phyloP scores from a whole-genome alignment of 2,888 invertebrate species.

The Cremastinae sp. region DNA sequence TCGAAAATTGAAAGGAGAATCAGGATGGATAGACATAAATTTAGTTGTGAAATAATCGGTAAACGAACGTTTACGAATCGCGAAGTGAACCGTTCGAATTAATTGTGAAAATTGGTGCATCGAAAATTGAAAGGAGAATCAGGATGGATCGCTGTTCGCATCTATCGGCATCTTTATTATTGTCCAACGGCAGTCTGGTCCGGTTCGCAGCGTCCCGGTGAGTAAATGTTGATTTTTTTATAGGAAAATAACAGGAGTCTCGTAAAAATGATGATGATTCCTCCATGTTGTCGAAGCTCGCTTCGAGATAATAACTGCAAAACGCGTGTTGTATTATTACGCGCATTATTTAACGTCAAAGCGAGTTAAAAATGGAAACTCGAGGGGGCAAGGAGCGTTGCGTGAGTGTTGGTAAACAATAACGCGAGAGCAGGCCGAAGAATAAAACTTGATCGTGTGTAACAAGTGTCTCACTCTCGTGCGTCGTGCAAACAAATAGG shows the following conservation, averaged over 20 bases:
- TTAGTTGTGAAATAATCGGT: too few relatives aligned
- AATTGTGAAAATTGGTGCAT: too few relatives aligned
- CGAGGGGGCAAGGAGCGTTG: conserved; percentile 33
- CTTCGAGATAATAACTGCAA: conserved; percentile 10
- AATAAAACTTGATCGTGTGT: conserved; percentile 35
- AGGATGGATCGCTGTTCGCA: too few relatives aligned
- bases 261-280: neutral
- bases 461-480: conserved; percentile 38
- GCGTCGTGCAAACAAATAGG: conserved; percentile 39
- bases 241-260: neutral
- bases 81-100: too few relatives aligned
- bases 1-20: too few relatives aligned
- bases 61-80: too few relatives aligned
- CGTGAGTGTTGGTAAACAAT: conserved; percentile 15
- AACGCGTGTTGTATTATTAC: conserved; percentile 41
- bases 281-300: neutral
- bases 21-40: too few relatives aligned
- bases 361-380: conserved; percentile 61
- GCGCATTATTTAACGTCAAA: conserved; percentile 62
- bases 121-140: too few relatives aligned
- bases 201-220: too few relatives aligned
- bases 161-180: too few relatives aligned
- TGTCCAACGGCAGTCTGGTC: too few relatives aligned
- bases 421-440: conserved; percentile 3
- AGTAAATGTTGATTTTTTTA: too few relatives aligned